Percentiles rank a stretch among this genome's conserved stretches.
Conservation (phyloP, 1,140 invertebrate genomes). For the Belonocnema kinseyi region DNA sequence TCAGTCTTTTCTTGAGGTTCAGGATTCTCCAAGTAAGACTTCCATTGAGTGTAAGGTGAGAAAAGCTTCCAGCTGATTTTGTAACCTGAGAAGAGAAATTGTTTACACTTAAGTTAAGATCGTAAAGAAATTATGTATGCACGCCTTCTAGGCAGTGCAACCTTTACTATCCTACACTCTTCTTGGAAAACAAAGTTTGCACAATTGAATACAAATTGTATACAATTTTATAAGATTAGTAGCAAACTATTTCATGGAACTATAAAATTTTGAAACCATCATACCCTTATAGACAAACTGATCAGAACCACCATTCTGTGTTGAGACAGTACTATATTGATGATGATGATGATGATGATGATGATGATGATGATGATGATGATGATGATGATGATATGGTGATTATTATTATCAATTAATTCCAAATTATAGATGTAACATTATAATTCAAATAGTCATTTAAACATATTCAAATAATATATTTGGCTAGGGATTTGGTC, state of each 20-base stretch:
- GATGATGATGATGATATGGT: too few relatives aligned
- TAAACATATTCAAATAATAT: background rate
- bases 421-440: too few relatives aligned
- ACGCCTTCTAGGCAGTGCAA: too few relatives aligned
- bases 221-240: background rate
- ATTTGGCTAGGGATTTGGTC: background rate
- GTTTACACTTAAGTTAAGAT: background rate
- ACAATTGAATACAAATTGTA: background rate
- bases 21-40: slow-evolving; percentile 44
- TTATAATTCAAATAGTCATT: too few relatives aligned
- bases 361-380: too few relatives aligned
- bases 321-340: too few relatives aligned
- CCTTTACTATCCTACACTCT: too few relatives aligned
- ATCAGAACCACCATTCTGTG: too few relatives aligned
- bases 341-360: too few relatives aligned
- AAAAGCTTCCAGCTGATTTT: slow-evolving; percentile 64
- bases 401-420: too few relatives aligned
- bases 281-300: too few relatives aligned
- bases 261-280: too few relatives aligned
- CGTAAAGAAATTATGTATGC: background rate
- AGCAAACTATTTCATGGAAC: background rate
- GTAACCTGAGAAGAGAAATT: slow-evolving; percentile 50
- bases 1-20: slow-evolving; percentile 54
- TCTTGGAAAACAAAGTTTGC: background rate
- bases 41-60: slow-evolving; percentile 58